Evolutionary conservation across 2,888 invertebrate genomes (phyloP).

Genomic region (Mamestra brassicae): DNA sequence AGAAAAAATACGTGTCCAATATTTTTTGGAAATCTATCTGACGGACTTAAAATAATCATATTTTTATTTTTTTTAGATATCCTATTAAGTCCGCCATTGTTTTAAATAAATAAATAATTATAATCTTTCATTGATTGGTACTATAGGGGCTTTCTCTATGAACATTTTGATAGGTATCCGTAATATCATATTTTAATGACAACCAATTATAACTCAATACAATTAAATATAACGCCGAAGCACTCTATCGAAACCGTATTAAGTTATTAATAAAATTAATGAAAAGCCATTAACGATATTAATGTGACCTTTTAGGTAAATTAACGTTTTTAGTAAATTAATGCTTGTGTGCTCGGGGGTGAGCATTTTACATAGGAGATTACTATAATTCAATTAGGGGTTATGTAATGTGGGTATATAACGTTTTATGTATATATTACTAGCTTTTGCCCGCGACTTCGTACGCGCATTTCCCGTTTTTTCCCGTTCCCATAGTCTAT

Average conservation of each 20-base stretch:
- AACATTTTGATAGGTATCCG: background rate
- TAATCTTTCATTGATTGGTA: too few species aligned
- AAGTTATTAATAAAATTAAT: constrained; percentile 49
- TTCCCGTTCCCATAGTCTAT: too few species aligned
- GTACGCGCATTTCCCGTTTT: too few species aligned
- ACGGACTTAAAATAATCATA: too few species aligned
- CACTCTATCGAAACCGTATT: constrained; percentile 13
- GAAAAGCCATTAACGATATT: constrained; percentile 44
- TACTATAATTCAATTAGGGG: constrained; percentile 35
- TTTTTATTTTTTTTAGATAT: too few species aligned
- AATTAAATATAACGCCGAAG: constrained; percentile 17
- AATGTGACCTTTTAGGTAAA: constrained; percentile 37
- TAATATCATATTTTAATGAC: constrained; percentile 2
- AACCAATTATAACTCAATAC: constrained; percentile 21
- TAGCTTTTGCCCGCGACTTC: too few species aligned
- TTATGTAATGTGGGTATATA: background rate
- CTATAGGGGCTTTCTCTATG: too few species aligned
- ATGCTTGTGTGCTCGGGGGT: constrained; percentile 7
- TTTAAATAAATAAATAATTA: too few species aligned
- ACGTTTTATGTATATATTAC: background rate
- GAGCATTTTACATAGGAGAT: constrained; percentile 12
- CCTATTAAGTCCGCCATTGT: too few species aligned
- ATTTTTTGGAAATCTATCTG: too few species aligned
- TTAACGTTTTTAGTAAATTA: constrained; percentile 45
- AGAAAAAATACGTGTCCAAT: too few species aligned